Evolutionary conservation across 2,888 invertebrate species (phyloP).

Genomic region (Leucophora obtusa): DNA sequence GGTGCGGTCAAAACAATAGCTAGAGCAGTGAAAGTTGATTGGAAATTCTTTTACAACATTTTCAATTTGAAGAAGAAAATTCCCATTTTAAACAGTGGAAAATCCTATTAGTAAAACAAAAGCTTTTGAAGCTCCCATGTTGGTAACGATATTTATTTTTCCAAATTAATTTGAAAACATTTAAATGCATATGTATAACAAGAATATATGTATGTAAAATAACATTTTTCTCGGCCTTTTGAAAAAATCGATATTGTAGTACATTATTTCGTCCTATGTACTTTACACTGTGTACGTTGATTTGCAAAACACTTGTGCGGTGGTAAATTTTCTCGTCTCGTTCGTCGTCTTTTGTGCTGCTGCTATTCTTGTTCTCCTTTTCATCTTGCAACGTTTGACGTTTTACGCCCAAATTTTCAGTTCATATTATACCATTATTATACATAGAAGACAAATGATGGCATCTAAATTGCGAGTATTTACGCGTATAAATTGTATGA

Average conservation of each 20-base stretch:
- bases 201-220: constrained; percentile 30
- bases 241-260: constrained; percentile 59
- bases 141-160: neutral
- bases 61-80: neutral
- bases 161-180: neutral
- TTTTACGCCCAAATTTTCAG: constrained; percentile 62
- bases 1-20: constrained; percentile 64
- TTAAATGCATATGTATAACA: constrained; percentile 35
- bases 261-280: constrained; percentile 35
- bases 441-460: constrained; percentile 42
- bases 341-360: constrained; percentile 45
- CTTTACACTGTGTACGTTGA: constrained; percentile 1
- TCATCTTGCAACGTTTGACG: constrained; percentile 58
- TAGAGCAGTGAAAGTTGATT: constrained; percentile 52
- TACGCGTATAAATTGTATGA: constrained; percentile 32
- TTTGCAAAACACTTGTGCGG: constrained; percentile 41
- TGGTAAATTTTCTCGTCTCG: constrained; percentile 42
- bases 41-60: constrained; percentile 31
- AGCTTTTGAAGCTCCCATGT: neutral
- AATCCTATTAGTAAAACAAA: neutral
- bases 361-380: constrained; percentile 31
- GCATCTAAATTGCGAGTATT: constrained; percentile 29
- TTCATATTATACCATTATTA: constrained; percentile 49
- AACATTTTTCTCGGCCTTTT: constrained; percentile 39
- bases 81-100: neutral